Base-by-base conservation (phyloP, 2,797 vertebrate genomes). In the Apogon talboti region DNA sequence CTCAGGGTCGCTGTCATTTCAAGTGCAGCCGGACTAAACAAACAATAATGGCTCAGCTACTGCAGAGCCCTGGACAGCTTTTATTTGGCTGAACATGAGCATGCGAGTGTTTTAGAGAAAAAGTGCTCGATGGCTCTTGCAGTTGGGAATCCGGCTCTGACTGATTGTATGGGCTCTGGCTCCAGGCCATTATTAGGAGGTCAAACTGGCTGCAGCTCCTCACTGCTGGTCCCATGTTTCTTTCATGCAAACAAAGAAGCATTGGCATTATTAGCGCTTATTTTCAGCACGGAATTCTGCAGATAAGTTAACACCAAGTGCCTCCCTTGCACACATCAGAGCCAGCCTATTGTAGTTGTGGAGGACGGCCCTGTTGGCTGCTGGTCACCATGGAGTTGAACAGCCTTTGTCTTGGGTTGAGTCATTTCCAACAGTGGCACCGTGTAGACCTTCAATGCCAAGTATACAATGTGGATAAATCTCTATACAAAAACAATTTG, bases 11-110 rank as follows among this genome's bases (percentile, higher is more conserved):
- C 79, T 87, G 84, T 88, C 87, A 81, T 82, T 89, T 83, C 75
- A 76, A 90, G 81, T 84, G 80, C 82, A 88, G 84, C 79, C 82
- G 85, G 78, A 84, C 80, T 55, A 50, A 74, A 77, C 80, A 68
- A 87, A 86, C 79, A 84, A 78, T 72, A 72, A 78, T 68, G 67
- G 60, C 68, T 76, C 15, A 0, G 84, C 75, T 65, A n/a, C 79
- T 61, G 82, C 82, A 84, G 63, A 80, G 69, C 51, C 45, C 66
- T 42, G 66, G 30, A 38, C 52, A 30, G 79, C 79, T 79, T 84
- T 77, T 78, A 65, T 82, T 21, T 42, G 6, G 59, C 48, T 49
- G 60, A 68, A 59, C 70, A 44, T 64, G 69, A 66, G 63, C 63
- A 58, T 67, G 50, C 6, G 64, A 55, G 77, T 16, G 66, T 74